Evolutionary conservation across 1,140 invertebrate species (phyloP).

Genomic region (Subanguina moxae): DNA sequence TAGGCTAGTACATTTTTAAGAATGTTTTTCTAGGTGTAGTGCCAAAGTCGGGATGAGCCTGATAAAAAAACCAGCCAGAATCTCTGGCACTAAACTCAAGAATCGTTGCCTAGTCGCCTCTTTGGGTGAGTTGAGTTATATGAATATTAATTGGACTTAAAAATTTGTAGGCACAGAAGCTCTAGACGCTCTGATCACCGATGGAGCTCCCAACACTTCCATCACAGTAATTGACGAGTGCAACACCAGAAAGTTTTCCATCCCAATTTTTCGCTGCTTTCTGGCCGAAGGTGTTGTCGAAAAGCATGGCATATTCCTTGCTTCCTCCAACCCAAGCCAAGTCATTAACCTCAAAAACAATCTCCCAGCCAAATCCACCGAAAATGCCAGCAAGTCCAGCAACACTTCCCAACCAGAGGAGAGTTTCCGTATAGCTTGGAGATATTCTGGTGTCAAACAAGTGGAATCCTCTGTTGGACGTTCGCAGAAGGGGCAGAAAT

Average conservation of each 20-base stretch:
- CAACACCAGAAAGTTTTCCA: neutral
- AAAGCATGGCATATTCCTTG: constrained; percentile 1
- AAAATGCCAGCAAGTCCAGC: neutral
- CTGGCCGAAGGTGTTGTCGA: neutral
- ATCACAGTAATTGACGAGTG: neutral
- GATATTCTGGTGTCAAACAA: neutral
- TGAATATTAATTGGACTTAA: too few species aligned
- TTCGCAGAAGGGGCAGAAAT: neutral
- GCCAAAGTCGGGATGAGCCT: neutral
- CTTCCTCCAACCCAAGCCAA: neutral
- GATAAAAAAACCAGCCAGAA: neutral
- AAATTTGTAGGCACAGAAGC: neutral
- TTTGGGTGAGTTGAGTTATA: neutral
- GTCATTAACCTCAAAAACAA: neutral
- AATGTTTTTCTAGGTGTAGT: too few species aligned
- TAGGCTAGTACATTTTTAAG: too few species aligned
- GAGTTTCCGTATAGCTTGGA: constrained; percentile 1
- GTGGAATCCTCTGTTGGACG: neutral
- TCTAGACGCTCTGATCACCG: neutral
- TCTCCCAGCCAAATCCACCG: neutral
- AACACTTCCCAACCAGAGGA: neutral
- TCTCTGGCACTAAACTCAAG: constrained; percentile 1
- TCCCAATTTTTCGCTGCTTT: neutral
- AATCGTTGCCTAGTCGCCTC: neutral
- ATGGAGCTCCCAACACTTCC: constrained; percentile 2